Evolutionary conservation across 1,140 invertebrate species (phyloP).

Genomic region (Anoplolepis gracilipes): DNA sequence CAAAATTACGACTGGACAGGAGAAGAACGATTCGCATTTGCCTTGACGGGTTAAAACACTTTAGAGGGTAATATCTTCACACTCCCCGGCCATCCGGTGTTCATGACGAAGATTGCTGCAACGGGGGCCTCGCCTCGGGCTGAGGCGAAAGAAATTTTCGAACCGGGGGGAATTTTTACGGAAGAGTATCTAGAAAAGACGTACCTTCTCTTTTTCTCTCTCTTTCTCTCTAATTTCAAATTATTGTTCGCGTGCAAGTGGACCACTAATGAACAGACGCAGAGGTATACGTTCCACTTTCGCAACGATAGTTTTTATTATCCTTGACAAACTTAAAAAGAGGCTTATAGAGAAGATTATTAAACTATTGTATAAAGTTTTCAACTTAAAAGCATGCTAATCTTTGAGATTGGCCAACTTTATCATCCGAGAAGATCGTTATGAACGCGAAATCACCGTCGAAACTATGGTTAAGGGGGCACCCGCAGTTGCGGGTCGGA

Average conservation of each 20-base stretch:
- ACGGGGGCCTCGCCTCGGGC: not conserved
- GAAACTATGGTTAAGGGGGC: not conserved
- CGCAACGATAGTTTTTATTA: not conserved
- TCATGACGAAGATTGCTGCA: slow-evolving; percentile 1
- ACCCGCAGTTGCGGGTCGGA: too few species aligned
- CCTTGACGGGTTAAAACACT: slow-evolving; percentile 59
- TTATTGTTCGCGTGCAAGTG: slow-evolving; percentile 26
- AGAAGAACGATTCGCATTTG: slow-evolving; percentile 52
- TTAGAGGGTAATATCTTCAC: slow-evolving; percentile 58
- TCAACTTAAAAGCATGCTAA: not conserved
- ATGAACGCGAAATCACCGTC: not conserved
- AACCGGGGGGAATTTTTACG: not conserved
- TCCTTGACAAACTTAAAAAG: not conserved
- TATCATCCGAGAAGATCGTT: not conserved
- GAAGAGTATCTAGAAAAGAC: slow-evolving; percentile 15
- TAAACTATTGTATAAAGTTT: slow-evolving; percentile 1
- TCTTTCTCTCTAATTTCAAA: not conserved
- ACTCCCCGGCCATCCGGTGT: slow-evolving; percentile 17
- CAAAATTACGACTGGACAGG: slow-evolving; percentile 50
- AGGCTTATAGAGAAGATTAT: not conserved
- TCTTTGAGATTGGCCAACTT: not conserved
- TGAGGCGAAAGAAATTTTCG: not conserved
- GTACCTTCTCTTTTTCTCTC: not conserved
- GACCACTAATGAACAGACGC: slow-evolving; percentile 16
- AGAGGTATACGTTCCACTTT: slow-evolving; percentile 13